phyloP scores from a whole-genome alignment of 2,888 invertebrate genomes.

The Chaitophorus viminalis region DNA sequence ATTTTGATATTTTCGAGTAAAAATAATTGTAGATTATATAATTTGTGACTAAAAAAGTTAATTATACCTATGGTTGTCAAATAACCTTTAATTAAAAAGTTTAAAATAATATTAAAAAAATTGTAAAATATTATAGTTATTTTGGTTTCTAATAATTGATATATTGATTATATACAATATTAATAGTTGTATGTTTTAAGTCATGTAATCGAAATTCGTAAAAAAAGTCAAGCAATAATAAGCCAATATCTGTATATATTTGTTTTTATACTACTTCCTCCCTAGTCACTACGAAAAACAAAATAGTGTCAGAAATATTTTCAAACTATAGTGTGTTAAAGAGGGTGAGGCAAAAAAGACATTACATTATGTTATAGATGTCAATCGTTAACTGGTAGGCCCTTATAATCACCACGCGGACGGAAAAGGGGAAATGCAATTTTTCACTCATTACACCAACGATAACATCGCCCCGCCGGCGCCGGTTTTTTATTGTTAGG shows the following conservation, averaged over 20 bases:
- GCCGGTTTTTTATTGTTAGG: slow-evolving; percentile 33
- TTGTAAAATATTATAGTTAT: too few relatives aligned
- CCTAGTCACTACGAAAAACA: background rate
- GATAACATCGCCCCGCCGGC: slow-evolving; percentile 53
- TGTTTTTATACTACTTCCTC: background rate
- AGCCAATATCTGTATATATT: background rate
- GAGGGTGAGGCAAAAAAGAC: slow-evolving; percentile 35
- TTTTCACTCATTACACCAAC: slow-evolving; percentile 61
- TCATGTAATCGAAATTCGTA: background rate
- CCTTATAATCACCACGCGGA: slow-evolving; percentile 37
- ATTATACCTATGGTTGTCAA: too few relatives aligned
- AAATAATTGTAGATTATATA: background rate
- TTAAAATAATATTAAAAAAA: too few relatives aligned
- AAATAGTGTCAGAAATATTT: background rate
- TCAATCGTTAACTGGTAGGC: slow-evolving; percentile 49
- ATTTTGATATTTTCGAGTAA: background rate
- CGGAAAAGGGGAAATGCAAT: slow-evolving; percentile 43
- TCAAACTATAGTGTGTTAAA: background rate
- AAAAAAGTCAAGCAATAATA: background rate
- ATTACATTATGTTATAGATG: slow-evolving; percentile 29
- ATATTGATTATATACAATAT: too few relatives aligned
- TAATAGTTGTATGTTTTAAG: background rate
- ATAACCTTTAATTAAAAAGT: too few relatives aligned
- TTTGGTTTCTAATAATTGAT: too few relatives aligned
- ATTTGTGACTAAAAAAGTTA: too few relatives aligned